These are phyloP conservation scores for Cryptotermes secundus DNA, from an alignment of 1,140 invertebrate genomes.

Conservation along the genomic window DNA sequence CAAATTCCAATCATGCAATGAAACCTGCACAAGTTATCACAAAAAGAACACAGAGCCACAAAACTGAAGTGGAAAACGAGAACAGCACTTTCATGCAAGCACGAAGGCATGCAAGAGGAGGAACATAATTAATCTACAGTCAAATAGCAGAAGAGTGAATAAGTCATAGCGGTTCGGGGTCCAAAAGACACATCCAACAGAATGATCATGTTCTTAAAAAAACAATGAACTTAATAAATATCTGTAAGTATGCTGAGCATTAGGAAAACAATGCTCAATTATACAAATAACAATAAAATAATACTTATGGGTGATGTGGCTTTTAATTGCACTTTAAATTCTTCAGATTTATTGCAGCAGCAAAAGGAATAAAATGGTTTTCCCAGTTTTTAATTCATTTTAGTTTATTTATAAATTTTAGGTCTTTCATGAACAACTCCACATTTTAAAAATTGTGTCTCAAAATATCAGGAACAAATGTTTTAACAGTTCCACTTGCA, in stretches of 20 bases:
- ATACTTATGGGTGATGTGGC: not conserved
- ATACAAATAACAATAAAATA: not conserved
- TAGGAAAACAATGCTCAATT: not conserved
- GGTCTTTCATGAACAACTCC: not conserved
- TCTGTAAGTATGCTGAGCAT: not conserved
- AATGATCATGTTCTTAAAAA: not conserved
- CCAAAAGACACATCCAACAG: not conserved
- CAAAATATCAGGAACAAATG: not conserved
- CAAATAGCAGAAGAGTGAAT: conserved; percentile 32
- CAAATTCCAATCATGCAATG: not conserved
- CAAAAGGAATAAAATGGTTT: not conserved
- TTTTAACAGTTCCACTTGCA: not conserved
- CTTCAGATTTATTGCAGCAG: not conserved
- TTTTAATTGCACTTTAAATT: conserved; percentile 2
- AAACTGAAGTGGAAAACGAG: not conserved
- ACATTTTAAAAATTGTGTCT: not conserved
- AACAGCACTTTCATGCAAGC: not conserved
- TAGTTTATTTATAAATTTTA: not conserved
- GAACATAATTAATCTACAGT: conserved; percentile 30
- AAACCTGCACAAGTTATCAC: not conserved
- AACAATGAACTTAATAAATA: not conserved
- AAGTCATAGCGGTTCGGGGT: conserved; percentile 33
- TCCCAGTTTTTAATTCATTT: not conserved
- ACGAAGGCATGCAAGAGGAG: conserved; percentile 20
- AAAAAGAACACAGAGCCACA: not conserved